These are phyloP conservation scores for Catocala sponsa DNA, from an alignment of 2,888 invertebrate genomes.

Conservation along the genomic window DNA sequence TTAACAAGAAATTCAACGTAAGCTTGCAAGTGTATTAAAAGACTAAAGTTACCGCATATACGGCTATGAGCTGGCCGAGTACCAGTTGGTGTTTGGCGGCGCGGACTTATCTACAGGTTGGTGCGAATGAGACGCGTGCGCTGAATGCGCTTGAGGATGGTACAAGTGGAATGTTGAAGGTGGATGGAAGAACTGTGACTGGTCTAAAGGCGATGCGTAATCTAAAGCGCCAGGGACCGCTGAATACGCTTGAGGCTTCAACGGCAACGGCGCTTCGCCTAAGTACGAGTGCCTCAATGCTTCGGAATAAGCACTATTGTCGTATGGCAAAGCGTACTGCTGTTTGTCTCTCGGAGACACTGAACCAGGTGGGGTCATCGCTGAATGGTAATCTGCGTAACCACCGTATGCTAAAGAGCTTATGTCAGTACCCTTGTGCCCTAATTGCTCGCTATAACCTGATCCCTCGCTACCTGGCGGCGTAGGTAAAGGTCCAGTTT, in stretches of 20 bases:
- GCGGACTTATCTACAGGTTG: slow-evolving; percentile 89
- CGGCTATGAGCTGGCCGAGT: slow-evolving; percentile 92
- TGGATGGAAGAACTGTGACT: slow-evolving; percentile 95
- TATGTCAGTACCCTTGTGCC: slow-evolving; percentile 88
- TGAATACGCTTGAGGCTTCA: slow-evolving; percentile 97
- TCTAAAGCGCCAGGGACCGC: slow-evolving; percentile 91
- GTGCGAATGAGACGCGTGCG: slow-evolving; percentile 80
- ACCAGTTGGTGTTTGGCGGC: slow-evolving; percentile 92
- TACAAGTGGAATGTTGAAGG: slow-evolving; percentile 95
- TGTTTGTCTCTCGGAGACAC: slow-evolving; percentile 97
- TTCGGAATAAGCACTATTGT: slow-evolving; percentile 90
- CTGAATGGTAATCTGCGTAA: slow-evolving; percentile 95
- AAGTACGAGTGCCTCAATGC: slow-evolving; percentile 87
- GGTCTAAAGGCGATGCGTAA: slow-evolving; percentile 91
- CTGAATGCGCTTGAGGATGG: slow-evolving; percentile 89
- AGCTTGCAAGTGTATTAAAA: slow-evolving; percentile 42
- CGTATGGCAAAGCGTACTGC: slow-evolving; percentile 86
- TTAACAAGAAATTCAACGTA: slow-evolving; percentile 52
- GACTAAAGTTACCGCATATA: slow-evolving; percentile 52
- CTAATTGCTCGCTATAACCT: slow-evolving; percentile 89
- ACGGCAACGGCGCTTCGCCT: slow-evolving; percentile 89
- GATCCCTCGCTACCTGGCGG: slow-evolving; percentile 96
- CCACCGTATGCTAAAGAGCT: slow-evolving; percentile 89
- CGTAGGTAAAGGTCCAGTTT: slow-evolving; percentile 93
- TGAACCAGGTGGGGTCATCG: slow-evolving; percentile 99